Base-by-base conservation (phyloP, 2,113 vertebrate genomes). In the Morphnarchus princeps region DNA sequence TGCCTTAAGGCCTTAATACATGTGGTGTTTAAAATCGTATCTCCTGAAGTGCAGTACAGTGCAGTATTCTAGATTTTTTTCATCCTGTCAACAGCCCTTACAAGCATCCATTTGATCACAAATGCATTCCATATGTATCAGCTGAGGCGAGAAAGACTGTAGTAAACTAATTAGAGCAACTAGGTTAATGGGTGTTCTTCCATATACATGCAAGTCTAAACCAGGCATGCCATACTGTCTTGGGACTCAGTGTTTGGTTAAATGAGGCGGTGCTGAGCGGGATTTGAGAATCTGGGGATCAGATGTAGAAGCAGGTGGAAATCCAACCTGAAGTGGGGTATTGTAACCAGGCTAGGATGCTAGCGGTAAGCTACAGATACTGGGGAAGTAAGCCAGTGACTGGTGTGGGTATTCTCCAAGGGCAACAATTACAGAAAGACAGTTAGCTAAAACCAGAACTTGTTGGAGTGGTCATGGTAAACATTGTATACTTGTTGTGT, bases 41-140 rank as follows among this genome's bases (percentile, higher is more conserved):
- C 7, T 31, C 13, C 20, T 71, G 32, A 43, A 20, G 4, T 49
- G 7, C 6, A 36, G 8, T 26, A 24, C 40, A 57, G 5, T 45
- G 17, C 5, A 52, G 5, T 36, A 36, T 43, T 69, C 36, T 24
- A 83, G 11, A 57, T 0, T 20, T 45, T 79, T 79, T 63, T 50
- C 20, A 10, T 21, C 2, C 0, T 25, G 7, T 32, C 34, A 81
- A 3, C 4, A 74, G 1, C 7, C 0, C 5, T 32, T 58, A 59
- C 6, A 40, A 29, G 3, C 16, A 36, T 31, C 16, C 11, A 5
- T 69, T 6, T 69, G 5, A 21, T 32, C 25, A 22, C 21, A 66
- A 36, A 69, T 42, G 7, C 2, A 13, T 8, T 74, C 38, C 8
- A 3, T 16, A 20, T 15, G 1, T 55, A 11, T 40, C 4, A 9